Evolutionary conservation across 1,140 invertebrate species (phyloP), one percentile per base, ranked within the genome.

Genomic region (Drosophila rhopaloa): DNA sequence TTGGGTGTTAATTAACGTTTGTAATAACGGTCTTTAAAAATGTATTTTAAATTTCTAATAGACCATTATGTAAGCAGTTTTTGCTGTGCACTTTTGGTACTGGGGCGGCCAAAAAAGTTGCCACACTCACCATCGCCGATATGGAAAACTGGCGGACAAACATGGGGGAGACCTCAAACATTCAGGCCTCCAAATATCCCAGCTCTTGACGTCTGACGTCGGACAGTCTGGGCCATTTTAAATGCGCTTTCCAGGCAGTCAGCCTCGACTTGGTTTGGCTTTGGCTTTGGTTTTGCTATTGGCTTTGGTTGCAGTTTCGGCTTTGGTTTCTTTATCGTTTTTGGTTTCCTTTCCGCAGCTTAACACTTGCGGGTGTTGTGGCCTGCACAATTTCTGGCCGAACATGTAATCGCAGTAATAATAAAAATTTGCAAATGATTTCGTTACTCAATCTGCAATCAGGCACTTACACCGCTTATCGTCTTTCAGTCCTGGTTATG

Each of bases 351-450:
- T 78, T 89, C 78, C 75, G 76, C 84, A 84, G 84, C 84, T 89
- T 89, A 90, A 89, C 85, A 89, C 84, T 89, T 89, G 84, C 84
- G 84, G 84, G 84, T 89, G 84, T 89, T 89, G 74, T 80, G 79
- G 84, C 66, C 84, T 83, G 81, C 83, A 86, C 80, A 85, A 86
- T 85, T 86, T 86, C 62, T 62, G 38, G 40, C 56, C 67, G 37
- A 86, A 86, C 83, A 88, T 86, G 82, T 86, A 86, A 86, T 88
- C 82, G 83, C 60, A 24, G 83, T 89, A 86, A 88, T 86, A 86
- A 89, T 89, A 86, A 86, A 86, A 86, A 86, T 83, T 86, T 86
- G 76, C 83, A 83, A 86, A 86, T 86, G 84, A 86, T 86, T 86
- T 86, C 76, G 83, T 86, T 86, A 86, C 83, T 88, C 83, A 86